These are phyloP conservation scores for Agrochola lychnidis DNA, from an alignment of 2,888 invertebrate species.

Conservation along the genomic window DNA sequence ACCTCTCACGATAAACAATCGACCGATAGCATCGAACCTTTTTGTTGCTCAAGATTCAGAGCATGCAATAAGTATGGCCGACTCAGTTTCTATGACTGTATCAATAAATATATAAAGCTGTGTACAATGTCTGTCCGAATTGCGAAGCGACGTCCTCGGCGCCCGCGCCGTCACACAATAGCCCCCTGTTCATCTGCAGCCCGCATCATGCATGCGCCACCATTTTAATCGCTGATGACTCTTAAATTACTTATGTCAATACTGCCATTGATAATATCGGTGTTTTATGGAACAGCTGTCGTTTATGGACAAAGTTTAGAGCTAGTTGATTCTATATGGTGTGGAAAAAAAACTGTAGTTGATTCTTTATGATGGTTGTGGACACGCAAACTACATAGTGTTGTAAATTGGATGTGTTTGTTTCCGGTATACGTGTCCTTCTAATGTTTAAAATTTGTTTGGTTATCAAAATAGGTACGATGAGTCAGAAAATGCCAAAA, in stretches of 20 bases:
- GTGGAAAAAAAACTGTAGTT: conserved; percentile 23
- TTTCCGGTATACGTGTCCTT: neutral
- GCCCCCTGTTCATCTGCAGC: conserved; percentile 78
- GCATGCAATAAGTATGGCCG: conserved; percentile 42
- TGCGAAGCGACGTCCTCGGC: conserved; percentile 67
- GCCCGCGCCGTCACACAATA: conserved; percentile 71
- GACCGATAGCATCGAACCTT: conserved; percentile 25
- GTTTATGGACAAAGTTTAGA: conserved; percentile 37
- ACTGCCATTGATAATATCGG: conserved; percentile 55
- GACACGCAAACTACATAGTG: neutral
- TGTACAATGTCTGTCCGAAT: conserved; percentile 65
- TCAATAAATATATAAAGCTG: conserved; percentile 61
- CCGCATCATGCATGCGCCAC: conserved; percentile 82
- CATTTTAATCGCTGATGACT: conserved; percentile 78
- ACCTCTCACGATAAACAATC: conserved; percentile 53
- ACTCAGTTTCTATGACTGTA: conserved; percentile 51
- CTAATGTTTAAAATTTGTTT: neutral
- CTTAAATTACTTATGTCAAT: conserved; percentile 74
- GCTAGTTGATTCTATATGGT: conserved; percentile 3
- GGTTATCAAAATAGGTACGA: neutral
- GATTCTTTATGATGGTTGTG: neutral
- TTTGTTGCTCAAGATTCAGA: conserved; percentile 32
- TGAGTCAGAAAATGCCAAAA: neutral
- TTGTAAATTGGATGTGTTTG: neutral
- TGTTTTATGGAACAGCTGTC: conserved; percentile 54